A percentile compares a stretch with the other conserved stretches of the same genome.
These are phyloP conservation scores for Rutilus rutilus DNA, from an alignment of 2,113 vertebrate species.

Conservation along the genomic window DNA sequence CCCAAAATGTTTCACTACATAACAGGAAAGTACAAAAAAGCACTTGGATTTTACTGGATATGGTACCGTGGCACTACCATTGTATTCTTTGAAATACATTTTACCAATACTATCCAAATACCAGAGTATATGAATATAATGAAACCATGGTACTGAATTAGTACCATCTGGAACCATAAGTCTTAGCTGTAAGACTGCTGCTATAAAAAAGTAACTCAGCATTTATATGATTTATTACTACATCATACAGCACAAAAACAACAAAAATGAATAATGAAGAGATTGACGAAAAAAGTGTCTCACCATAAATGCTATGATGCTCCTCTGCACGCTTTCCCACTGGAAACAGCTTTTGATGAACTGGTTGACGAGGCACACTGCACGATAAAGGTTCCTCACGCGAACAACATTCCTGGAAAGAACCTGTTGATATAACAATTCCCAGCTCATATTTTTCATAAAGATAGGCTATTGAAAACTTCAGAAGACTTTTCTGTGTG, in stretches of 20 bases:
- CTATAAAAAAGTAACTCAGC: neutral
- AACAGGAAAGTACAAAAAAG: neutral
- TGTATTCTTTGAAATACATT: neutral
- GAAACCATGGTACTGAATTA: neutral
- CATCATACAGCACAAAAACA: neutral
- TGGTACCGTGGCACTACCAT: no score
- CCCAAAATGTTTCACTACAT: neutral
- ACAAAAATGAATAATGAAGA: neutral
- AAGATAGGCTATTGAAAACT: neutral
- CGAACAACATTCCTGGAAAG: constrained; percentile 90
- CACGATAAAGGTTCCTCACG: constrained; percentile 86
- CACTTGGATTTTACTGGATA: no score
- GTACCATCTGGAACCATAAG: no score
- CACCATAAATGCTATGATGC: constrained; percentile 89
- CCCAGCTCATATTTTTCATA: neutral
- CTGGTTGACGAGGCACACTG: constrained; percentile 84
- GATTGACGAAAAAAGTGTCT: constrained; percentile 55
- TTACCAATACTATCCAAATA: neutral
- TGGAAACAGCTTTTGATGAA: constrained; percentile 97
- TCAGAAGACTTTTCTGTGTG: neutral
- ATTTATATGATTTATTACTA: neutral
- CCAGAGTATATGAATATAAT: neutral
- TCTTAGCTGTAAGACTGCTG: neutral
- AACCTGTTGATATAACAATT: constrained; percentile 70
- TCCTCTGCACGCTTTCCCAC: constrained; percentile 91